phyloP scores from a whole-genome alignment of 1,140 invertebrate species.

The Amyelois transitella region DNA sequence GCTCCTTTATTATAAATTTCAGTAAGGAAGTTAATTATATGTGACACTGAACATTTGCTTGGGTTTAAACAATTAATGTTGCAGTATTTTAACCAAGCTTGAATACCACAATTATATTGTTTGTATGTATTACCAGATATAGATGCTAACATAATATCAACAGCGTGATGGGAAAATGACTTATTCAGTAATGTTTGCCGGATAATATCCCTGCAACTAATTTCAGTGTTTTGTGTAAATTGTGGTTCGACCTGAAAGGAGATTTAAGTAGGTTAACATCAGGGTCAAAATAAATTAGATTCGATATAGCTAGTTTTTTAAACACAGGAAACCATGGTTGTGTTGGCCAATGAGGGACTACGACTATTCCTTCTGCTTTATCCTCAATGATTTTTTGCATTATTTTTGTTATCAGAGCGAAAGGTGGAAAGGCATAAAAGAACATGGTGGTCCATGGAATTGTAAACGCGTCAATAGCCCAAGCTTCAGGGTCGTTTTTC shows the following conservation, averaged over 20 bases:
- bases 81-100: constrained; percentile 3
- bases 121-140: constrained; percentile 7
- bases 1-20: background rate
- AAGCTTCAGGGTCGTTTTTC: background rate
- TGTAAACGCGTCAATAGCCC: constrained; percentile 1
- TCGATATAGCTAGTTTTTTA: background rate
- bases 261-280: constrained; percentile 12
- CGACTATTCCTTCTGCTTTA: background rate
- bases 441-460: background rate
- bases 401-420: background rate
- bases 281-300: constrained; percentile 8
- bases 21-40: constrained; percentile 2
- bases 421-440: constrained; percentile 7
- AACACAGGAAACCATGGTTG: constrained; percentile 5
- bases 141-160: constrained; percentile 11
- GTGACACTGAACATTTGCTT: constrained; percentile 1
- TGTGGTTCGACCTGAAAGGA: constrained; percentile 17
- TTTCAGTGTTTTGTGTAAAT: constrained; percentile 16
- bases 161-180: constrained; percentile 6
- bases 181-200: constrained; percentile 13
- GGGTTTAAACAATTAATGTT: background rate
- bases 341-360: background rate
- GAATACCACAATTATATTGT: constrained; percentile 9
- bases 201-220: constrained; percentile 30
- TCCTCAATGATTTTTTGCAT: background rate